Conservation (phyloP, 2,113 vertebrate species). For the Halichoerus grypus region DNA sequence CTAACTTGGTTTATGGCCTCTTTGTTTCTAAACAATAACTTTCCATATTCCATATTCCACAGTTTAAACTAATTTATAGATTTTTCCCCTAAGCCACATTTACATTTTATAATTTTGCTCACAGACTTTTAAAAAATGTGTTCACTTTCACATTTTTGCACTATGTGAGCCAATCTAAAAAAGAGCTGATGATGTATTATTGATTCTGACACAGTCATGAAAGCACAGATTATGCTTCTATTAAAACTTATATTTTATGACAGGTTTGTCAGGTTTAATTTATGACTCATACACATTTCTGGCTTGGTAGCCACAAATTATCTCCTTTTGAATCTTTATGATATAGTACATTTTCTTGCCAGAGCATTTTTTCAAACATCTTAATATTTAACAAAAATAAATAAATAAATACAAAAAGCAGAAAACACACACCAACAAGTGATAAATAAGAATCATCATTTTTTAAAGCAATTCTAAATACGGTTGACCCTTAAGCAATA, state of each 20-base stretch:
- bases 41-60: not conserved
- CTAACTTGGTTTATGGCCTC: not conserved
- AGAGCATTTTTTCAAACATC: slow-evolving; percentile 69
- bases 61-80: slow-evolving; percentile 43
- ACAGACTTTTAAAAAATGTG: slow-evolving; percentile 67
- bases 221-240: slow-evolving; percentile 86
- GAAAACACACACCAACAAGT: slow-evolving; percentile 11
- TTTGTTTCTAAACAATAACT: slow-evolving; percentile 46
- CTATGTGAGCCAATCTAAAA: slow-evolving; percentile 73
- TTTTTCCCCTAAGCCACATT: not conserved
- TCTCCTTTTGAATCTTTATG: slow-evolving; percentile 81
- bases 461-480: slow-evolving; percentile 33
- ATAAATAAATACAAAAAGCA: not conserved
- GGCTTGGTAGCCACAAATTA: slow-evolving; percentile 85
- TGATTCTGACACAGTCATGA: slow-evolving; percentile 88
- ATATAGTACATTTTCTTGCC: slow-evolving; percentile 76
- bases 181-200: slow-evolving; percentile 82
- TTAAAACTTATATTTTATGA: slow-evolving; percentile 87
- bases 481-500: not conserved
- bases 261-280: slow-evolving; percentile 89
- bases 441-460: slow-evolving; percentile 60
- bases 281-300: slow-evolving; percentile 83
- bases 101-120: slow-evolving; percentile 60
- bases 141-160: slow-evolving; percentile 82
- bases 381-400: slow-evolving; percentile 16